Base-by-base conservation (phyloP, 2,888 invertebrate genomes). In the Aricia artaxerxes region DNA sequence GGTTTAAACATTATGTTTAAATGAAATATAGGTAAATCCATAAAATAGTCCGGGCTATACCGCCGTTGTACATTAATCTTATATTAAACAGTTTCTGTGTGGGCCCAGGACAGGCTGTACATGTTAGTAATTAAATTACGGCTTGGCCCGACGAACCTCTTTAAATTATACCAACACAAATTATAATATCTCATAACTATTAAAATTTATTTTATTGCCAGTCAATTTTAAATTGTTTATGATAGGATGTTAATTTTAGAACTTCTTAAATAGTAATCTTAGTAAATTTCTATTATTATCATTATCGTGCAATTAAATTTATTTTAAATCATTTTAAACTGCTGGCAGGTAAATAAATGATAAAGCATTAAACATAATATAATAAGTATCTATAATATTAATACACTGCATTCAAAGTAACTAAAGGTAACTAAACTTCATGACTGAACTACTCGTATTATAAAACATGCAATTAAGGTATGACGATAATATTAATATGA, bases 91-190 rank as follows among this genome's bases (percentile, higher is more conserved):
- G 89, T 87, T 85, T 88, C 87, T 91, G 92, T 92, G 93, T 93
- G 93, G 92, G 93, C 90, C 85, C 86, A 86, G 85, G 90, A 92
- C 91, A 91, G 88, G 89, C 86, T 85, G 84, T 89, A 88, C 87
- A 86, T 87, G 89, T 80, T 82, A 79, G 82, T 91, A 92, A 93
- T 94, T 93, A 92, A 92, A 93, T 93, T 90, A 91, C 87, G 87
- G 89, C 89, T 87, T 86, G 87, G 85, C 84, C 84, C 83, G 81
- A 83, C 85, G 84, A 85, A 87, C 88, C 89, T 88, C 88, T 89
- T 91, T 92, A 90, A 91, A 92, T 92, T 90, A 92, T 92, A 89
- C 89, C 80, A 81, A 82, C 79, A 80, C 78, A 79, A 73, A 79
- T 81, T 80, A 77, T 64, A 80, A 78, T 79, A 78, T 80, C 80